Evolutionary conservation across 2,113 vertebrate genomes (phyloP).

Genomic region (Pollachius pollachius): DNA sequence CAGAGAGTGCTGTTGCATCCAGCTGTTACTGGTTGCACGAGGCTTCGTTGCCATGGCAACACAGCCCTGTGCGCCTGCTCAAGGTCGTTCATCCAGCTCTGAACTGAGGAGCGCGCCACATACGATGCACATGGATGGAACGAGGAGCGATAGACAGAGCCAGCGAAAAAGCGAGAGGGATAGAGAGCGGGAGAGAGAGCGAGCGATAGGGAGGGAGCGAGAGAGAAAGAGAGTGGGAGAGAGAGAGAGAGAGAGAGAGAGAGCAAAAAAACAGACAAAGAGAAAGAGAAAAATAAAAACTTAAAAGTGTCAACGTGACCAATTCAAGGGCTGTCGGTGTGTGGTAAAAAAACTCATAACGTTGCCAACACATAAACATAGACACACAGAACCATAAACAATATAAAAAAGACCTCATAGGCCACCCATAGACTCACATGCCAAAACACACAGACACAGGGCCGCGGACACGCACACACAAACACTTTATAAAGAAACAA

Average conservation of each 20-base stretch:
- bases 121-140: constrained; percentile 47
- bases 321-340: constrained; percentile 53
- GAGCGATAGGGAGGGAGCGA: constrained; percentile 10
- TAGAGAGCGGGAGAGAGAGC: constrained; percentile 13
- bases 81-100: constrained; percentile 77
- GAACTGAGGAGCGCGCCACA: constrained; percentile 64
- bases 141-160: background rate
- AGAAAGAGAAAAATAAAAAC: constrained; percentile 26
- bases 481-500: constrained; percentile 46
- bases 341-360: constrained; percentile 15
- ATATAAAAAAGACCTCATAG: background rate
- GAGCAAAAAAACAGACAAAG: background rate
- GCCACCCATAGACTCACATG: background rate
- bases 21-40: constrained; percentile 78
- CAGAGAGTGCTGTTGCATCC: constrained; percentile 76
- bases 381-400: constrained; percentile 8
- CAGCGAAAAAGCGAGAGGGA: constrained; percentile 13
- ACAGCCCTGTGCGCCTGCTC: constrained; percentile 73
- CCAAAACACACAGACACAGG: constrained; percentile 7
- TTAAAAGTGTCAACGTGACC: constrained; percentile 58
- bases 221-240: constrained; percentile 4
- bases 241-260: constrained; percentile 10
- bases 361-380: constrained; percentile 1
- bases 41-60: constrained; percentile 75
- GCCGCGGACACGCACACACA: background rate